Evolutionary conservation across 2,113 vertebrate genomes (phyloP).

Genomic region (Lophius piscatorius): DNA sequence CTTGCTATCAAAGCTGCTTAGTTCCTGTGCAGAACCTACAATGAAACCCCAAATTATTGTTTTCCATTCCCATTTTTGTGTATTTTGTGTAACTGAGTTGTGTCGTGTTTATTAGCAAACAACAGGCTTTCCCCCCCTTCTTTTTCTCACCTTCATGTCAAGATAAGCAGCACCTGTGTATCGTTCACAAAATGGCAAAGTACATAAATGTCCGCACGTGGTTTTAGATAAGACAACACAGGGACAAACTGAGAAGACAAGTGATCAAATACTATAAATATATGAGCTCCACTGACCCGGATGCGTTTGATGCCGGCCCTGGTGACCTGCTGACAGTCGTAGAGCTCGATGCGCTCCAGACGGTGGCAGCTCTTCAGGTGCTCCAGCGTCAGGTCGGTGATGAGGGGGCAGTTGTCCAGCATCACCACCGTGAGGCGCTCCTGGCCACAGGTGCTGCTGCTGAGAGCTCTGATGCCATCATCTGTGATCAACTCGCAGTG

Average conservation of each 20-base stretch:
- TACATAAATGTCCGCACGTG: no score
- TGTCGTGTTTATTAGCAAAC: no score
- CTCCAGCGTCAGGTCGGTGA: constrained; percentile 89
- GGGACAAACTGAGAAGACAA: no score
- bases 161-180: no score
- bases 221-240: no score
- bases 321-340: constrained; percentile 93
- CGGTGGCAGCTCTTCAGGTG: constrained; percentile 91
- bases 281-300: constrained; percentile 80
- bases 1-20: background rate
- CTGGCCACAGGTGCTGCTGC: constrained; percentile 88
- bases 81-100: no score
- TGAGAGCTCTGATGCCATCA: constrained; percentile 90
- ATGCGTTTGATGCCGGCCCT: constrained; percentile 92
- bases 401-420: constrained; percentile 92
- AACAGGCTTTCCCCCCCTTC: no score
- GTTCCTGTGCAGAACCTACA: background rate
- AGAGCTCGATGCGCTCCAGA: constrained; percentile 91
- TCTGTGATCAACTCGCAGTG: constrained; percentile 95
- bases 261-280: no score
- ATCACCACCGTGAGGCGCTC: constrained; percentile 89
- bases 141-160: no score
- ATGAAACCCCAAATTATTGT: background rate
- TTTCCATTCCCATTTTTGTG: background rate
- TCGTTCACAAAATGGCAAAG: no score